Conservation (phyloP, 1,140 invertebrate genomes). For the Ctenoplectra terminalis region DNA sequence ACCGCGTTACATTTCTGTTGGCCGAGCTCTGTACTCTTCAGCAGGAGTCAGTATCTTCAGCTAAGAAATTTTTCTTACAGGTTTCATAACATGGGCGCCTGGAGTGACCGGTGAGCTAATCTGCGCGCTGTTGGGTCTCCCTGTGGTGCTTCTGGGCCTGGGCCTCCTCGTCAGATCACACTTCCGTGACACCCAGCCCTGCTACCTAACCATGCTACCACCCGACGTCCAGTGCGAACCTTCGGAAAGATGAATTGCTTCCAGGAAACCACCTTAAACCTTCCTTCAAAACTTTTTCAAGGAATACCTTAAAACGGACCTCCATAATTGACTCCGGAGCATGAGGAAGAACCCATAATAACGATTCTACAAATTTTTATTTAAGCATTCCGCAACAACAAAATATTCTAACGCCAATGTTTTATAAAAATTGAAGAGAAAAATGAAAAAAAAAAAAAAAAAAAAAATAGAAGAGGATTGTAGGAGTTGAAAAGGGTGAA, state of each 20-base stretch:
- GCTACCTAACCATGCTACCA: slow-evolving; percentile 66
- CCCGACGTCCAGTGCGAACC: slow-evolving; percentile 72
- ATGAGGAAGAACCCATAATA: not conserved
- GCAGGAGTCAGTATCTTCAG: not conserved
- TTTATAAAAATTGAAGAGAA: not conserved
- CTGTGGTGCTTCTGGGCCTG: slow-evolving; percentile 84
- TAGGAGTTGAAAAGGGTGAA: not conserved
- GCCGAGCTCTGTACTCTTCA: no score
- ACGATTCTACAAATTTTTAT: not conserved
- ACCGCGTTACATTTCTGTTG: no score
- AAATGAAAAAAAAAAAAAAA: not conserved
- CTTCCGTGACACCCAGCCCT: slow-evolving; percentile 79
- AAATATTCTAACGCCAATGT: not conserved
- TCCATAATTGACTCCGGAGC: not conserved
- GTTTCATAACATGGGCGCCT: slow-evolving; percentile 83
- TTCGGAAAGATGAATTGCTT: slow-evolving; percentile 76
- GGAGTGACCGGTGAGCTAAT: slow-evolving; percentile 85
- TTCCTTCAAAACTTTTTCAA: no score
- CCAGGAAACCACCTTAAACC: no score
- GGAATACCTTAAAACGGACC: not conserved
- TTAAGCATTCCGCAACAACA: not conserved
- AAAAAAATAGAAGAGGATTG: no score
- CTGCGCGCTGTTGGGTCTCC: slow-evolving; percentile 84
- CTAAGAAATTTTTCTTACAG: slow-evolving; percentile 65
- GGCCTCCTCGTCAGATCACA: slow-evolving; percentile 83